A percentile compares a stretch with the other conserved stretches of the same genome.
phyloP scores from a whole-genome alignment of 2,888 invertebrate species.

The Chromoteleia sp. region DNA sequence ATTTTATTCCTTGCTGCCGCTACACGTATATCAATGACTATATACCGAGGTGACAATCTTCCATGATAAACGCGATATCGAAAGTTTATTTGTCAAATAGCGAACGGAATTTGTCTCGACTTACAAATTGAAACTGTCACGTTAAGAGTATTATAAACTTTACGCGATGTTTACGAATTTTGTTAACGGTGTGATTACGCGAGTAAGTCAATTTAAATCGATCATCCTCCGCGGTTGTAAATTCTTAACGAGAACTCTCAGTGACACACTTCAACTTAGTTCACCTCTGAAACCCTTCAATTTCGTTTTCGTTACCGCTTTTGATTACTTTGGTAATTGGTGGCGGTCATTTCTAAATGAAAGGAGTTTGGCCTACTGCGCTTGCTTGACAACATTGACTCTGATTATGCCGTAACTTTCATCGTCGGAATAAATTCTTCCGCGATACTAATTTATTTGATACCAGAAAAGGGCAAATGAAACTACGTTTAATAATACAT shows the following conservation, averaged over 20 bases:
- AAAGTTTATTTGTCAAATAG: slow-evolving; percentile 18
- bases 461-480: not conserved
- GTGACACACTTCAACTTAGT: slow-evolving; percentile 47
- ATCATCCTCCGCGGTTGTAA: slow-evolving; percentile 24
- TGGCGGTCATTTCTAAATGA: slow-evolving; percentile 57
- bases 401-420: slow-evolving; percentile 40
- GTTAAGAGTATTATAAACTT: not conserved
- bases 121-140: not conserved
- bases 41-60: slow-evolving; percentile 37
- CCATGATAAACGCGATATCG: slow-evolving; percentile 10
- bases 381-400: slow-evolving; percentile 36
- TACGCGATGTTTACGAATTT: slow-evolving; percentile 2
- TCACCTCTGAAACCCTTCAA: slow-evolving; percentile 47
- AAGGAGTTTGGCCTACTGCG: slow-evolving; percentile 46
- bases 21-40: slow-evolving; percentile 43
- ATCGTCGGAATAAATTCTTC: slow-evolving; percentile 17
- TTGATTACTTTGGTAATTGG: slow-evolving; percentile 57
- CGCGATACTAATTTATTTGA: slow-evolving; percentile 8
- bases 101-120: not conserved
- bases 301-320: slow-evolving; percentile 38
- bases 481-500: slow-evolving; percentile 10
- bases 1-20: slow-evolving; percentile 54
- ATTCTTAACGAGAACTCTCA: slow-evolving; percentile 43
- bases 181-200: not conserved
- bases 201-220: slow-evolving; percentile 25